A percentile compares a stretch with the other conserved stretches of the same genome.
These are phyloP conservation scores for Acanthosepion lycidas DNA, from an alignment of 2,888 invertebrate species.

Conservation along the genomic window DNA sequence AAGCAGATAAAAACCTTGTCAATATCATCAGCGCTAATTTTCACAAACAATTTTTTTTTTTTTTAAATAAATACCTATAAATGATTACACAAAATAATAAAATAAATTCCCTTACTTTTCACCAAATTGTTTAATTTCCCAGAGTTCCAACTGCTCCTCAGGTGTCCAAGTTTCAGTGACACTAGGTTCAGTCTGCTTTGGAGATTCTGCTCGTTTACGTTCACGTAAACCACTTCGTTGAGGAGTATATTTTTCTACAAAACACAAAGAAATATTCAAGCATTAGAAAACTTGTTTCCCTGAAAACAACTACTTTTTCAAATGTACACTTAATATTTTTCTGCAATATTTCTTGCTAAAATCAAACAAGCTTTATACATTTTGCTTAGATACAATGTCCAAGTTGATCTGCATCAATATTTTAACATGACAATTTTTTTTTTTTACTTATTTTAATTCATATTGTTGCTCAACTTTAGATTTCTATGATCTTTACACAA, in stretches of 20 bases:
- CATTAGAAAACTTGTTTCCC: not conserved
- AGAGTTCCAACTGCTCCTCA: conserved; percentile 94
- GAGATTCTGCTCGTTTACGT: conserved; percentile 90
- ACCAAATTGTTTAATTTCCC: conserved; percentile 85
- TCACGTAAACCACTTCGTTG: conserved; percentile 92
- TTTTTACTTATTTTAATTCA: too few species aligned
- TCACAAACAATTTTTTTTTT: too few species aligned
- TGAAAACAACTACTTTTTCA: not conserved
- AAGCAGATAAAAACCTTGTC: too few species aligned
- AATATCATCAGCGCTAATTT: too few species aligned
- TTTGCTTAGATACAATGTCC: too few species aligned
- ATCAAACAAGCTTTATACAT: too few species aligned
- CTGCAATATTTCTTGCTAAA: too few species aligned
- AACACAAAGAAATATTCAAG: conserved; percentile 47
- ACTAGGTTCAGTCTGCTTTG: conserved; percentile 94
- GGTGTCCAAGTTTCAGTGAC: conserved; percentile 96
- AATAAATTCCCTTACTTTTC: conserved; percentile 67
- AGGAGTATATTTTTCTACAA: conserved; percentile 86
- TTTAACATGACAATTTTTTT: too few species aligned
- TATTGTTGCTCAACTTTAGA: too few species aligned
- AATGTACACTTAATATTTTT: not conserved
- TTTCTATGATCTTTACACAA: too few species aligned
- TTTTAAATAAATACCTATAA: too few species aligned
- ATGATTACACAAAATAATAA: not conserved
- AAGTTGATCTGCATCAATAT: too few species aligned